A percentile compares a stretch with the other conserved stretches of the same genome.
These are phyloP conservation scores for Melanogrammus aeglefinus DNA, from an alignment of 2,797 vertebrate species.

Conservation along the genomic window DNA sequence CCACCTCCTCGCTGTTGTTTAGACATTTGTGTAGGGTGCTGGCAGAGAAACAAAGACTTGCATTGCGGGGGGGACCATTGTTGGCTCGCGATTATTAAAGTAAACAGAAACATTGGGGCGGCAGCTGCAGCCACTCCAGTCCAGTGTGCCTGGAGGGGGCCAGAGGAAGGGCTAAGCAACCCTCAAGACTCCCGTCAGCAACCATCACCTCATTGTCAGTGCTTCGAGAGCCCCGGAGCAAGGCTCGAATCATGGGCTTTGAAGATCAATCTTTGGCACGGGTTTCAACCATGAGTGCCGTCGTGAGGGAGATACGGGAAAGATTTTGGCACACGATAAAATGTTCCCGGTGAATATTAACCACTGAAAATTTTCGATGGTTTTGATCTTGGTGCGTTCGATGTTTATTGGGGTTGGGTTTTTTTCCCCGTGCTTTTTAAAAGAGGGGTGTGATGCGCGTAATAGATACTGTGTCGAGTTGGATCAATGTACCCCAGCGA, in stretches of 20 bases:
- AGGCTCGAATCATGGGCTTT: conserved; percentile 56
- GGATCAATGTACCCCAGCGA: background rate
- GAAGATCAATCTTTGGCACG: conserved; percentile 56
- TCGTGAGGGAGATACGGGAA: conserved; percentile 21
- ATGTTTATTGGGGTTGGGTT: conserved; percentile 1
- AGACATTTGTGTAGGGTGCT: conserved; percentile 73
- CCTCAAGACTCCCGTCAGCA: conserved; percentile 70
- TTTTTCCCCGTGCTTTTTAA: conserved; percentile 5
- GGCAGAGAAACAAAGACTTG: conserved; percentile 76
- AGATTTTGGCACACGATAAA: conserved; percentile 55
- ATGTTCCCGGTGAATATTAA: conserved; percentile 36
- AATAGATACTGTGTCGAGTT: no score
- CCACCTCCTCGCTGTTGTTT: conserved; percentile 59
- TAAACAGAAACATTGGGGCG: conserved; percentile 68
- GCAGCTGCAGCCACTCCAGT: conserved; percentile 74
- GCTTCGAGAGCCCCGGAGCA: conserved; percentile 53
- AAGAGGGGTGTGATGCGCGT: background rate
- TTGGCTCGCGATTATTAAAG: conserved; percentile 69
- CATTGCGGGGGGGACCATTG: conserved; percentile 63
- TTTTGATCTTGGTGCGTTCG: conserved; percentile 16
- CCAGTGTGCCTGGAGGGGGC: conserved; percentile 55
- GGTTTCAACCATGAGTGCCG: conserved; percentile 30
- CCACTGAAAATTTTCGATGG: conserved; percentile 2
- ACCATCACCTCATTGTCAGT: conserved; percentile 59
- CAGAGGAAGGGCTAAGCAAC: conserved; percentile 60